Conservation (phyloP, 2,888 invertebrate species). For the Polyploca ridens region DNA sequence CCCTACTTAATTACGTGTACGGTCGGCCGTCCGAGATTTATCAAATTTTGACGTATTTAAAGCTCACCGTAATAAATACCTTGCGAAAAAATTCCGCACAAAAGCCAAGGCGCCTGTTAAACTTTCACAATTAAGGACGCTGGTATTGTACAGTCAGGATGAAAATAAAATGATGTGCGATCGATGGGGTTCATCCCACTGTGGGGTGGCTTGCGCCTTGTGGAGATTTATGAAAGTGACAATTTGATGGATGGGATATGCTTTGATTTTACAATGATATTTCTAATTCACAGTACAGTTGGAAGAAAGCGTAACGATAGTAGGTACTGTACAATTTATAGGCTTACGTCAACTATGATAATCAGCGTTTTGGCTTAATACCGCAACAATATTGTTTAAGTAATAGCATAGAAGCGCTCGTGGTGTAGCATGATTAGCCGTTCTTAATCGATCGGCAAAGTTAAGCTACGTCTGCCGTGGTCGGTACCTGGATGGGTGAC, state of each 20-base stretch:
- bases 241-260: not conserved
- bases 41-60: constrained; percentile 45
- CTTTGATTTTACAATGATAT: too few relatives aligned
- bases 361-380: too few relatives aligned
- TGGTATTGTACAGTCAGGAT: constrained; percentile 18
- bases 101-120: constrained; percentile 42
- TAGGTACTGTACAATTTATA: too few relatives aligned
- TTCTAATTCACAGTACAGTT: too few relatives aligned
- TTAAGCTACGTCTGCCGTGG: too few relatives aligned
- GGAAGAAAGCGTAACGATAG: too few relatives aligned
- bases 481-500: too few relatives aligned
- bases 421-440: too few relatives aligned
- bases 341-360: too few relatives aligned
- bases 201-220: not conserved
- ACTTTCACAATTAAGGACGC: constrained; percentile 56
- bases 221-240: not conserved
- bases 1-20: constrained; percentile 5
- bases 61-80: constrained; percentile 36
- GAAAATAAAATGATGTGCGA: constrained; percentile 6
- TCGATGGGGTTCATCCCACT: not conserved
- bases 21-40: constrained; percentile 29
- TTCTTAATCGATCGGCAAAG: too few relatives aligned
- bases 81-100: constrained; percentile 37
- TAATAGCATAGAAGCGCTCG: too few relatives aligned
- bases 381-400: too few relatives aligned